Conservation (phyloP, 2,113 vertebrate genomes). For the Oncorhynchus masou region DNA sequence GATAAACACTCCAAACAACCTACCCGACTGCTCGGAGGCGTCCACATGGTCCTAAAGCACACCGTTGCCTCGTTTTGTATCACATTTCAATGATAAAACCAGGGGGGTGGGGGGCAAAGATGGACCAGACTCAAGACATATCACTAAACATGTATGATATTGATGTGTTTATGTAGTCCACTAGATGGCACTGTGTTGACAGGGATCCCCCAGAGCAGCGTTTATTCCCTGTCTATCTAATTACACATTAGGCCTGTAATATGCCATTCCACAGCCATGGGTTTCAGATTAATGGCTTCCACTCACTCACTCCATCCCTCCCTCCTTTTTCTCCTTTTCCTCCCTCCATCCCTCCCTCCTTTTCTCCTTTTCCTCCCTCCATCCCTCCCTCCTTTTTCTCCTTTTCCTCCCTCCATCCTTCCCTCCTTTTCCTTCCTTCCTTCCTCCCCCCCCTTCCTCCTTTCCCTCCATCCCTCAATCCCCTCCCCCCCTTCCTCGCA, state of each 20-base stretch:
- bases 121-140: too few relatives aligned
- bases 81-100: too few relatives aligned
- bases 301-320: constrained; percentile 24
- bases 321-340: constrained; percentile 16
- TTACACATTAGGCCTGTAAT: constrained; percentile 79
- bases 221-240: constrained; percentile 75
- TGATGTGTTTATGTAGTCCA: constrained; percentile 22
- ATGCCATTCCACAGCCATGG: constrained; percentile 75
- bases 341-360: constrained; percentile 29
- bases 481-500: constrained; percentile 46
- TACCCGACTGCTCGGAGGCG: too few relatives aligned
- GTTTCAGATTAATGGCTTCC: constrained; percentile 73
- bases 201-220: constrained; percentile 45
- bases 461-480: neutral
- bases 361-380: constrained; percentile 24
- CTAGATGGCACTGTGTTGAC: constrained; percentile 70
- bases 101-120: too few relatives aligned
- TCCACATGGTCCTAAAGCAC: too few relatives aligned
- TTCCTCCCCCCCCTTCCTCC: constrained; percentile 30
- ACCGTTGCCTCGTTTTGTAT: too few relatives aligned
- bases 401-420: constrained; percentile 22
- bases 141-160: neutral
- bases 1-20: too few relatives aligned
- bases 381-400: neutral
- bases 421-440: neutral